phyloP scores from a whole-genome alignment of 2,888 invertebrate species.

The Drosophila anomelani region DNA sequence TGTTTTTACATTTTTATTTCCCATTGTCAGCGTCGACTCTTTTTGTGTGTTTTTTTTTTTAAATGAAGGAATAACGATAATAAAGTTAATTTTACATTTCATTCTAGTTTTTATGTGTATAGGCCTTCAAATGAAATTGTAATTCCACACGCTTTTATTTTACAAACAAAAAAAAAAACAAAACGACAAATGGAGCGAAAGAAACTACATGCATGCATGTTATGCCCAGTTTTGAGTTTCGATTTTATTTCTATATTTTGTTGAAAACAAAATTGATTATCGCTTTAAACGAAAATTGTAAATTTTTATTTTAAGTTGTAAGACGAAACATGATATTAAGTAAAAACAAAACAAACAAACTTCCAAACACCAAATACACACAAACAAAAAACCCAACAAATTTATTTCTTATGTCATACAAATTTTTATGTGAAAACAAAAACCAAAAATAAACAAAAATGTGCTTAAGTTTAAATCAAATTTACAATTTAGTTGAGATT shows the following conservation, averaged over 20 bases:
- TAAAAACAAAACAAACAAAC: conserved; percentile 35
- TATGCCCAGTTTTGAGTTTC: conserved; percentile 42
- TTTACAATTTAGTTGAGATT: conserved; percentile 79
- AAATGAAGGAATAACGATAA: conserved; percentile 17
- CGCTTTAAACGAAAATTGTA: conserved; percentile 61
- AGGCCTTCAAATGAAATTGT: conserved; percentile 64
- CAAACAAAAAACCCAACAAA: conserved; percentile 43
- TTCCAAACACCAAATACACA: conserved; percentile 39
- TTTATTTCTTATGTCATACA: conserved; percentile 76
- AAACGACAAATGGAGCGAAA: conserved; percentile 21
- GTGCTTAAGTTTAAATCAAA: conserved; percentile 80
- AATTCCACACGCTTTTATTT: conserved; percentile 79
- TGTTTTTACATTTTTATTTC: conserved; percentile 30
- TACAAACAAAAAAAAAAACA: conserved; percentile 56
- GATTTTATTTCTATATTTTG: conserved; percentile 54
- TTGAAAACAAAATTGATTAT: conserved; percentile 41
- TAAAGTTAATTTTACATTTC: conserved; percentile 44
- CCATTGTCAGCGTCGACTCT: conserved; percentile 9
- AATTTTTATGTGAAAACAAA: conserved; percentile 57
- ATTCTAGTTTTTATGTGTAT: conserved; percentile 44
- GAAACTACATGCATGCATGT: conserved; percentile 37
- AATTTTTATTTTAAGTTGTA: conserved; percentile 53
- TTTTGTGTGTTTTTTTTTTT: neutral
- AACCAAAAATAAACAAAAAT: conserved; percentile 53
- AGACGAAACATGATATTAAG: conserved; percentile 60